Evolutionary conservation across 2,888 invertebrate species (phyloP), one percentile per base, ranked within the genome.

Genomic region (Ophonus ardosiacus): DNA sequence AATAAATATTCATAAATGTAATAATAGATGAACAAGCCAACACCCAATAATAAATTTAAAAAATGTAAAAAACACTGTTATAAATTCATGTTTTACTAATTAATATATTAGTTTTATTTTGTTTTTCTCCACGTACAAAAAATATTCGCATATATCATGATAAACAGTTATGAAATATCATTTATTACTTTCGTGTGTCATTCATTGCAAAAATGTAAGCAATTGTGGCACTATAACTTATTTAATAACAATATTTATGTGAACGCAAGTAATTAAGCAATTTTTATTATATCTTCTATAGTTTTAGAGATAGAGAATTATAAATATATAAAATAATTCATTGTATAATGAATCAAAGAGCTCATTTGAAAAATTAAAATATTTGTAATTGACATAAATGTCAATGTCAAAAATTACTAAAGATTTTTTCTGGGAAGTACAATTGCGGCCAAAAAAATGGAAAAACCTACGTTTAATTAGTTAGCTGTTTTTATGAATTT

Each of bases 11-110:
- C 38, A n/a, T 38, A 63, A 68, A 15, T 31, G 31, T 15, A 68
- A 68, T 68, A 68, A 21, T 38, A 13, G 68, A 68, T 68, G 68
- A 68, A 68, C 68, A 65, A 38, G 65, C 65, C 65, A 68, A 68
- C 68, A 31, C 68, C 68, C 31, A 38, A 31, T n/a, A 63, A 68
- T 68, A 68, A 68, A 68, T 38, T 68, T 38, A 1, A 6, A n/a
- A 31, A 68, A n/a, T 13, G 7, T 5, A 63, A 63, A 63, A 63
- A 63, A 18, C 13, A 13, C 3, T 38, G 68, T 15, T 31, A 68
- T 68, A 68, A 68, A 31, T 31, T 38, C 63, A 24, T 68, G 68
- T 68, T 68, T 18, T 68, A 8, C 24, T 68, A 68, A 68, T 68
- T 68, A 40, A 68, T 68, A 15, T 68, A 68, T 68, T 68, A n/a